Conservation (phyloP, 2,797 vertebrate genomes). For the Potorous gilbertii region DNA sequence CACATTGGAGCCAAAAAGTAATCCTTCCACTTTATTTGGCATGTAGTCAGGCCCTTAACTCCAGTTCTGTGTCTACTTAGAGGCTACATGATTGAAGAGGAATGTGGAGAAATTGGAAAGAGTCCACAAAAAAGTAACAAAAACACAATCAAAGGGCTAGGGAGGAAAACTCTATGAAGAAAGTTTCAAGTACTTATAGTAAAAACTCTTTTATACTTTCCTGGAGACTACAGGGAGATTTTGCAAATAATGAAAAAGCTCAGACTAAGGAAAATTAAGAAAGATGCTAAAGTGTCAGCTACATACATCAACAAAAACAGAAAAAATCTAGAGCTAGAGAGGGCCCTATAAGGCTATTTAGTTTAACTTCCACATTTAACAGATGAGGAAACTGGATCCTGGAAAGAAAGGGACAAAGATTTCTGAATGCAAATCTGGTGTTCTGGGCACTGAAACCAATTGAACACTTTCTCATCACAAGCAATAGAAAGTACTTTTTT, state of each 20-base stretch:
- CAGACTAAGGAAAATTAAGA: conserved; percentile 37
- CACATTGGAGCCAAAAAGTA: background rate
- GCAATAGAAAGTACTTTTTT: background rate
- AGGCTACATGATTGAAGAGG: conserved; percentile 35
- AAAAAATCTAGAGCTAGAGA: conserved; percentile 1
- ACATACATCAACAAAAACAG: background rate
- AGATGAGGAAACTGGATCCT: conserved; percentile 22
- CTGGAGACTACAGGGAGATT: background rate
- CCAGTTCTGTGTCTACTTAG: conserved; percentile 22
- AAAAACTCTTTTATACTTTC: conserved; percentile 33
- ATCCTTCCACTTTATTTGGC: background rate
- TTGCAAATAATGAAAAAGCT: conserved; percentile 31
- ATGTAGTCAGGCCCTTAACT: conserved; percentile 12
- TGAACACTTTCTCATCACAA: background rate
- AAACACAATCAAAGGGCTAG: conserved; percentile 9
- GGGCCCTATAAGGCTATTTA: background rate
- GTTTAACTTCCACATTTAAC: background rate
- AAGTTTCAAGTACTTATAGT: conserved; percentile 20
- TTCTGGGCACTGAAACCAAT: background rate
- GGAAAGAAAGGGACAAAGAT: background rate
- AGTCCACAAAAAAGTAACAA: conserved; percentile 28
- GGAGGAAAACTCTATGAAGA: background rate
- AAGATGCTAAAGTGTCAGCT: conserved; percentile 32
- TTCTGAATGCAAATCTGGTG: background rate
- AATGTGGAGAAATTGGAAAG: background rate